Percentiles rank a stretch among this genome's conserved stretches.
Conservation (phyloP, 2,113 vertebrate genomes). For the Amphiprion ocellaris region DNA sequence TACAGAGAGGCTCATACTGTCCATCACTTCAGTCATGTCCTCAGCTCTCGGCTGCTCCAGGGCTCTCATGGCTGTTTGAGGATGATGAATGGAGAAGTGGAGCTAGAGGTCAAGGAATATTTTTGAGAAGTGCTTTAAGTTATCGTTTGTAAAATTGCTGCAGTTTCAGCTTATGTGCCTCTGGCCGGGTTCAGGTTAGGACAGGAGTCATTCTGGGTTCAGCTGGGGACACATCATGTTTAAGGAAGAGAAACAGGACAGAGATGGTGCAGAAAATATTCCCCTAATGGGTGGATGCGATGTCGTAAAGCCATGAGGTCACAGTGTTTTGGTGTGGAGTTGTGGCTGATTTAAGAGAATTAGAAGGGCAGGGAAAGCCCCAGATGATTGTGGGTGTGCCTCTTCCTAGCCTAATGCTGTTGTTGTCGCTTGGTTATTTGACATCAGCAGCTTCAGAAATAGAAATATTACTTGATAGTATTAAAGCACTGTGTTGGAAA, state of each 20-base stretch:
- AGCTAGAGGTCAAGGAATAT: slow-evolving; percentile 8
- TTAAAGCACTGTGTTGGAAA: no score
- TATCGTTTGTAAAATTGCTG: neutral
- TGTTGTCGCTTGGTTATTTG: no score
- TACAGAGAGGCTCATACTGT: no score
- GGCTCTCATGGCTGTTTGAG: neutral
- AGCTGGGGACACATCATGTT: neutral
- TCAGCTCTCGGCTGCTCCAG: neutral
- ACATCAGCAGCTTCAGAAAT: no score
- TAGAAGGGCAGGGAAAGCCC: neutral
- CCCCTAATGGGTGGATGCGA: neutral
- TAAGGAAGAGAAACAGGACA: neutral
- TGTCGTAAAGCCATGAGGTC: slow-evolving; percentile 10
- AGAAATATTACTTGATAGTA: no score
- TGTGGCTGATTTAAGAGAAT: no score
- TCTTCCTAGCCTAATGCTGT: neutral
- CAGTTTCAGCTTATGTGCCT: no score
- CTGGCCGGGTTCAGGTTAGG: neutral
- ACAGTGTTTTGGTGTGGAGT: neutral
- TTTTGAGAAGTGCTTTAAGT: neutral
- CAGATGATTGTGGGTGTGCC: neutral
- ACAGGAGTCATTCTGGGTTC: slow-evolving; percentile 4
- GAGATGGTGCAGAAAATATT: neutral
- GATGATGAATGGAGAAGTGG: neutral
- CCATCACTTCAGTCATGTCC: neutral